Evolutionary conservation across 2,113 vertebrate genomes (phyloP).

Genomic region (Cyprinodon brontotheroides): DNA sequence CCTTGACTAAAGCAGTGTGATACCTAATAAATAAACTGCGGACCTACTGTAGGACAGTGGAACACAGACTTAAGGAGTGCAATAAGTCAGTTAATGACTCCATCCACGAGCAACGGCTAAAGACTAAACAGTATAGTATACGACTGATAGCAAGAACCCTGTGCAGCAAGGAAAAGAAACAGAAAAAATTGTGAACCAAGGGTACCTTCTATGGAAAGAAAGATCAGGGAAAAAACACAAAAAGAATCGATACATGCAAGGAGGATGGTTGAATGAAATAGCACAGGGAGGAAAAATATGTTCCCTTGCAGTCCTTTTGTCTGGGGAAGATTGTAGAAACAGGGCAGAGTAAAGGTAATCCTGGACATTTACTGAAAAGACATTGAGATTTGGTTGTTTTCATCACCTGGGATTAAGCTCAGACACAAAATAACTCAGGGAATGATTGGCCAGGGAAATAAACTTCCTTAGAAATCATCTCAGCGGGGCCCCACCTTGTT

Average conservation of each 20-base stretch:
- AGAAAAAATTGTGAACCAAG: background rate
- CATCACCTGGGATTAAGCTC: slow-evolving; percentile 29
- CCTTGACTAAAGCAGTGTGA: background rate
- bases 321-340: background rate
- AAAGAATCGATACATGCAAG: background rate
- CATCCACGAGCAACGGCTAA: background rate
- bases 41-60: background rate
- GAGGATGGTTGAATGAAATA: background rate
- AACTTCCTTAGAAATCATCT: slow-evolving; percentile 37
- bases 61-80: background rate
- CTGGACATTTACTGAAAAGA: slow-evolving; percentile 27
- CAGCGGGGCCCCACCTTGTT: slow-evolving; percentile 55
- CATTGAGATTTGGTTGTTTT: slow-evolving; percentile 25
- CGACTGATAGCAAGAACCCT: background rate
- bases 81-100: background rate
- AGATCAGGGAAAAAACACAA: background rate
- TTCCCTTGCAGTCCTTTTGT: background rate
- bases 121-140: background rate
- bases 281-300: background rate
- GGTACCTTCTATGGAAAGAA: background rate
- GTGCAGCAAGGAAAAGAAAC: background rate
- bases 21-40: background rate
- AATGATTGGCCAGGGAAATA: slow-evolving; percentile 38
- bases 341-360: background rate
- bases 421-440: slow-evolving; percentile 41